These are phyloP conservation scores for Epinephelus coioides DNA, from an alignment of 2,797 vertebrate species.

Conservation along the genomic window DNA sequence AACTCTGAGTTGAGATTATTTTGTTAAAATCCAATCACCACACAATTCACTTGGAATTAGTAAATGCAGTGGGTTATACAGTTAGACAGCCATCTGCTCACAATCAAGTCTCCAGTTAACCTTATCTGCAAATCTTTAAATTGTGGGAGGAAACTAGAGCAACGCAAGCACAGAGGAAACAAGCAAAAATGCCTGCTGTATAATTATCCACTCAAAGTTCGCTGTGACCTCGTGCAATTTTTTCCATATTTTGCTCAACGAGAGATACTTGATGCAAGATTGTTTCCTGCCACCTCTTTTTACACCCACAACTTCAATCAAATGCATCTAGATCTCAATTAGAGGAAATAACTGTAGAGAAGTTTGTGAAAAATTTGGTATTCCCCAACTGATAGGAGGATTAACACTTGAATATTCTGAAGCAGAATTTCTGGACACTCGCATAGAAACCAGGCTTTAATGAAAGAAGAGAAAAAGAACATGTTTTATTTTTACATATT, in stretches of 20 bases:
- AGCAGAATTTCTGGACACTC: too few species aligned
- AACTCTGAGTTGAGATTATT: neutral
- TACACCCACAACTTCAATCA: neutral
- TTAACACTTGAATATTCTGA: neutral
- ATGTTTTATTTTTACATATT: constrained; percentile 1
- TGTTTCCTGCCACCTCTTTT: constrained; percentile 1
- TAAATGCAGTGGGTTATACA: neutral
- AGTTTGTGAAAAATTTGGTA: neutral
- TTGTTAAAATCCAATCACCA: neutral
- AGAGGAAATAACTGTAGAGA: neutral
- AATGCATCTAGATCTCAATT: neutral
- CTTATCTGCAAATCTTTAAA: neutral
- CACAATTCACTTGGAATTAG: neutral
- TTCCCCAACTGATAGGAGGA: neutral
- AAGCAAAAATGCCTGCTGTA: neutral
- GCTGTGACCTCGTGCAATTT: neutral
- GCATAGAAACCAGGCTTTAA: neutral
- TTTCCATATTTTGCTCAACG: neutral
- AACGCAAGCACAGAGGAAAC: neutral
- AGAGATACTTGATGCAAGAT: neutral
- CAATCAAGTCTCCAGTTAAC: neutral
- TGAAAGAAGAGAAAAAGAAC: neutral
- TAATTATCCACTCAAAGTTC: neutral
- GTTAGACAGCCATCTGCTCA: neutral
- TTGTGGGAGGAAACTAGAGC: neutral